Conservation (phyloP, 1,140 invertebrate species). For the Sarcophaga peregrina region DNA sequence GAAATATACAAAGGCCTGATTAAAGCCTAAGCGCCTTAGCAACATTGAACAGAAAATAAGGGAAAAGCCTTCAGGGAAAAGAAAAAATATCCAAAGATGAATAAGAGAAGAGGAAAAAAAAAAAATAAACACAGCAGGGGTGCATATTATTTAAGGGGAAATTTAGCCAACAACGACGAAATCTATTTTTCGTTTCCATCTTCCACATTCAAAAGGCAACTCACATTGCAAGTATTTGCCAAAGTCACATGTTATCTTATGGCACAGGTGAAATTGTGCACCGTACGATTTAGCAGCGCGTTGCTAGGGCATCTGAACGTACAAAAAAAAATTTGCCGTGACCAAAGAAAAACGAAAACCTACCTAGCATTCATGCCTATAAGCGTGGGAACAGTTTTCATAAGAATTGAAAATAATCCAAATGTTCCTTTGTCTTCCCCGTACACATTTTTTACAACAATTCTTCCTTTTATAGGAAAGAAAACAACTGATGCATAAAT, state of each 20-base stretch:
- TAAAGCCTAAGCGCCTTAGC: background rate
- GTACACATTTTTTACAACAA: background rate
- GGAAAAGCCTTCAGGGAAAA: background rate
- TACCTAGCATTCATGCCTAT: background rate
- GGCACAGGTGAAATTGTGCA: conserved; percentile 17
- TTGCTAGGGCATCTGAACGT: background rate
- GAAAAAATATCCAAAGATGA: background rate
- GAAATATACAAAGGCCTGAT: background rate
- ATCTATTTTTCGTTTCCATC: no score
- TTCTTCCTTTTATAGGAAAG: background rate
- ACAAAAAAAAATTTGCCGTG: background rate
- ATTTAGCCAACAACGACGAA: background rate
- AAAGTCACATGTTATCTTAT: background rate
- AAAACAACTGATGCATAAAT: conserved; percentile 7
- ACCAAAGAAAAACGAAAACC: background rate
- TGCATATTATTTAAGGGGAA: background rate
- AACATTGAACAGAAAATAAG: background rate
- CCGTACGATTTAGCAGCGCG: conserved; percentile 1
- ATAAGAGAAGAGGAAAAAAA: background rate
- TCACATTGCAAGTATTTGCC: background rate
- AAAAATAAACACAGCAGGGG: background rate
- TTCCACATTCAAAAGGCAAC: background rate
- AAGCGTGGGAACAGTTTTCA: conserved; percentile 32
- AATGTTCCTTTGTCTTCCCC: background rate
- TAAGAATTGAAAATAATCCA: background rate